Percentiles rank a stretch among this genome's conserved stretches.
Evolutionary conservation across 2,797 vertebrate genomes (phyloP).

Genomic region (Picus viridis): DNA sequence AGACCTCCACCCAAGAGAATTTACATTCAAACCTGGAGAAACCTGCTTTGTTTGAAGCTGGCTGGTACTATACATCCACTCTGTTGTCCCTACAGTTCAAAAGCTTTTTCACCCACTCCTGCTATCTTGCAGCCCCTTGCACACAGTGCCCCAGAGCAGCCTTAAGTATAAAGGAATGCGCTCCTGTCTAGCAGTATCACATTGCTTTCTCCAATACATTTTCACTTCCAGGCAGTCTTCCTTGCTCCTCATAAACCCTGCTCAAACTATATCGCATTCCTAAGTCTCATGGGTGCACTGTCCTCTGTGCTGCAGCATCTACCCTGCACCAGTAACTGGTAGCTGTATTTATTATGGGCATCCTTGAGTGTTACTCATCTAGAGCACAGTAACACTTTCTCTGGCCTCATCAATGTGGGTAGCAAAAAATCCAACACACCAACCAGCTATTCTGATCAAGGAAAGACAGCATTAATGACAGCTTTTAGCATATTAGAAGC

Average conservation of each 20-base stretch:
- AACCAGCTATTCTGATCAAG: background rate
- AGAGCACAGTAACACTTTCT: background rate
- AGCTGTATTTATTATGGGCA: background rate
- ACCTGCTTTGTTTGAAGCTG: background rate
- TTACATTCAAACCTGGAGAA: constrained; percentile 27
- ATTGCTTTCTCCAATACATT: background rate
- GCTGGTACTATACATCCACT: background rate
- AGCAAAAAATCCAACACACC: background rate
- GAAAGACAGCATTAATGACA: background rate
- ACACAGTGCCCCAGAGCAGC: background rate
- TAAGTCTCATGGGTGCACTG: background rate
- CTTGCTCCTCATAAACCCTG: background rate
- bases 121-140: background rate
- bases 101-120: background rate
- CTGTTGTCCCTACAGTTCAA: background rate
- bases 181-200: background rate
- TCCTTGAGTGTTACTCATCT: background rate
- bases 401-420: background rate
- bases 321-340: background rate
- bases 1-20: background rate
- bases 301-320: background rate
- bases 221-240: background rate
- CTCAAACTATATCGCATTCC: background rate
- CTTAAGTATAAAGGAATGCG: background rate
- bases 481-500: background rate